Conservation (phyloP, 2,797 vertebrate species). For the Neoniphon sammara region DNA sequence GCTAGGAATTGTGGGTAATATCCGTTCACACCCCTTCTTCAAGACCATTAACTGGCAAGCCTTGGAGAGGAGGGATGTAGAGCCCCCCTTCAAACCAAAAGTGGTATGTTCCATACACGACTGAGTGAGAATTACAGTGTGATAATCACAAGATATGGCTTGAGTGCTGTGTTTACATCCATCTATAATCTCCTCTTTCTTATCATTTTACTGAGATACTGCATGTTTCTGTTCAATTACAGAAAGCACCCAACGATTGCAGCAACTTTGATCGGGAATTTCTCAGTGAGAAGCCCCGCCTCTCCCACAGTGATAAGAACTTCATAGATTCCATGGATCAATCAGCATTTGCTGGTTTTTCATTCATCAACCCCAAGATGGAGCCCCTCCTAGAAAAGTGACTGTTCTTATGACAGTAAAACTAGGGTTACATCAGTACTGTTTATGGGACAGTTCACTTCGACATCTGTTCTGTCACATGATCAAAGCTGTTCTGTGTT, state of each 20-base stretch:
- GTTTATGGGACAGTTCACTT: slow-evolving; percentile 45
- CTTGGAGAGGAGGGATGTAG: slow-evolving; percentile 89
- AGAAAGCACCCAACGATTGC: slow-evolving; percentile 94
- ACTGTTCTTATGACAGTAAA: slow-evolving; percentile 9
- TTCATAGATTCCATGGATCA: slow-evolving; percentile 99
- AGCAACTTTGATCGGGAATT: slow-evolving; percentile 99
- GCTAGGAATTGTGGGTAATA: slow-evolving; percentile 91
- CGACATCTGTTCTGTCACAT: slow-evolving; percentile 27
- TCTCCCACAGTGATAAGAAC: slow-evolving; percentile 95
- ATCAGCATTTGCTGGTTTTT: slow-evolving; percentile 92
- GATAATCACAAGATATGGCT: not conserved
- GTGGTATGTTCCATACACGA: slow-evolving; percentile 85
- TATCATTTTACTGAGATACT: slow-evolving; percentile 16
- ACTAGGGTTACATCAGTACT: slow-evolving; percentile 32
- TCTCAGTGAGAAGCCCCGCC: slow-evolving; percentile 93
- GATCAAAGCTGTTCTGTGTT: slow-evolving; percentile 49
- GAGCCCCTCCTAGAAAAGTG: slow-evolving; percentile 89
- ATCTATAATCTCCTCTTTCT: not conserved
- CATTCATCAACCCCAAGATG: slow-evolving; percentile 94
- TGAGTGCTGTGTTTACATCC: not conserved
- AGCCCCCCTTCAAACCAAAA: slow-evolving; percentile 97
- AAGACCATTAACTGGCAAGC: slow-evolving; percentile 92
- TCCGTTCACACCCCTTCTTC: slow-evolving; percentile 91
- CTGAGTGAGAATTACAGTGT: not conserved
- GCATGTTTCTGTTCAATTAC: slow-evolving; percentile 48